These are phyloP conservation scores for Fundulus diaphanus DNA, from an alignment of 2,797 vertebrate species.

Conservation along the genomic window DNA sequence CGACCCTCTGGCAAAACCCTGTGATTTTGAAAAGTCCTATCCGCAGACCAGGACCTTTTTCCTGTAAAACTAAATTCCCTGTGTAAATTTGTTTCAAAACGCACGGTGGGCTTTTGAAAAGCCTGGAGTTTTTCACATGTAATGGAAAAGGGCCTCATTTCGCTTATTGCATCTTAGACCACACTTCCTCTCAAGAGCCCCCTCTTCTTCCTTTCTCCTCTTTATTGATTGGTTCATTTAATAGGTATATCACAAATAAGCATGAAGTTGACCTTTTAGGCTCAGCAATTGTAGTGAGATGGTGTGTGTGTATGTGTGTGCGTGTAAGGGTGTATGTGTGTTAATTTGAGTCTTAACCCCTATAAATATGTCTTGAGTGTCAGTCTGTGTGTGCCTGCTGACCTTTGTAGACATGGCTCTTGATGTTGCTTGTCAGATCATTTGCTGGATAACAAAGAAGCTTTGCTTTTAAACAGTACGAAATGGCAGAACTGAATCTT, in stretches of 20 bases:
- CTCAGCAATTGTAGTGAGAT: slow-evolving; percentile 91
- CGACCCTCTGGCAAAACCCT: no score
- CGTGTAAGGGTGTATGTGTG: not conserved
- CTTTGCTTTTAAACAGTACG: slow-evolving; percentile 46
- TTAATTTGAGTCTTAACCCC: not conserved
- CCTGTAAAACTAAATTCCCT: no score
- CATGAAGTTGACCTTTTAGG: slow-evolving; percentile 96
- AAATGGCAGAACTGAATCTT: slow-evolving; percentile 1
- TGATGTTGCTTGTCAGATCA: slow-evolving; percentile 90
- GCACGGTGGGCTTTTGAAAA: no score
- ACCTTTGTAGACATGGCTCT: slow-evolving; percentile 92
- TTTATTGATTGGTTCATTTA: slow-evolving; percentile 97
- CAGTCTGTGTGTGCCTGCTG: slow-evolving; percentile 61
- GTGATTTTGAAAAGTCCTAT: no score
- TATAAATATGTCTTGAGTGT: not conserved
- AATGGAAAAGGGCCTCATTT: no score
- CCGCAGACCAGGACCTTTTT: no score
- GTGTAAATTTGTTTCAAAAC: no score
- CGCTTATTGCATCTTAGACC: slow-evolving; percentile 1
- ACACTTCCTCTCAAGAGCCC: not conserved
- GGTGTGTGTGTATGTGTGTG: no score
- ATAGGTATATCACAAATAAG: slow-evolving; percentile 99
- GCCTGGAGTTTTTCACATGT: no score
- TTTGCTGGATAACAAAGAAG: slow-evolving; percentile 54
- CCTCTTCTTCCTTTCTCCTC: slow-evolving; percentile 73